Evolutionary conservation across 1,140 invertebrate species (phyloP), one percentile per base, ranked within the genome.

Genomic region (Bombus soroeensis): DNA sequence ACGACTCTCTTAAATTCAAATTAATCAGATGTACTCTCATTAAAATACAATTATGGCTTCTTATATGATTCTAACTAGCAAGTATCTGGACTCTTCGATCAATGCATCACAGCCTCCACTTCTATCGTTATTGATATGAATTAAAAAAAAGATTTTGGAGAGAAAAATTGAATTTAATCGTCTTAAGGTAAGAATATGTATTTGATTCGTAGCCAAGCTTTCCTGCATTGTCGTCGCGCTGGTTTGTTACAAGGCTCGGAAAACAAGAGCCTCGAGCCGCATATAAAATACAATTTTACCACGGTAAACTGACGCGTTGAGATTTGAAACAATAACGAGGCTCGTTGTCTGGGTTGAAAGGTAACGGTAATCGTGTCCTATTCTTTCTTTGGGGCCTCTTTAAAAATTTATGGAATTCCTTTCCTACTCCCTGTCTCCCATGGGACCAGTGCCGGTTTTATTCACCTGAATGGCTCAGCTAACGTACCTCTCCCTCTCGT

Each of bases 371-470:
- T 86, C 85, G 80, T n/a, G 85, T 32, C 71, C 62, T 47, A 76
- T 86, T 87, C 74, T 87, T 82, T 72, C 68, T 28, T 15, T 6
- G 43, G 62, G 41, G 43, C 34, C 70, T 78, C 74, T 77, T 87
- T 15, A 77, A 87, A 47, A 84, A 87, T 87, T 84, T 57, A 87
- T 87, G 82, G 81, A 87, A 84, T 87, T 74, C 82, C 82, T 79
- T 85, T 79, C 74, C 70, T 53, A 39, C 84, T 43, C 79, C 71
- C 78, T 18, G 15, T 25, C 57, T 72, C 84, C 59, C 84, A 28
- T n/a, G 78, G 78, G 78, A 59, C 78, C 78, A 32, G 43, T 66
- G 62, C 34, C 83, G 66, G 75, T 71, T 78, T 90, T 87, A 81
- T 84, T 81, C 80, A 78, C 70, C 62, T 76, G 88, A 84, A 80